These are phyloP conservation scores for Drosophila watanabei DNA, from an alignment of 1,140 invertebrate species.

Conservation along the genomic window DNA sequence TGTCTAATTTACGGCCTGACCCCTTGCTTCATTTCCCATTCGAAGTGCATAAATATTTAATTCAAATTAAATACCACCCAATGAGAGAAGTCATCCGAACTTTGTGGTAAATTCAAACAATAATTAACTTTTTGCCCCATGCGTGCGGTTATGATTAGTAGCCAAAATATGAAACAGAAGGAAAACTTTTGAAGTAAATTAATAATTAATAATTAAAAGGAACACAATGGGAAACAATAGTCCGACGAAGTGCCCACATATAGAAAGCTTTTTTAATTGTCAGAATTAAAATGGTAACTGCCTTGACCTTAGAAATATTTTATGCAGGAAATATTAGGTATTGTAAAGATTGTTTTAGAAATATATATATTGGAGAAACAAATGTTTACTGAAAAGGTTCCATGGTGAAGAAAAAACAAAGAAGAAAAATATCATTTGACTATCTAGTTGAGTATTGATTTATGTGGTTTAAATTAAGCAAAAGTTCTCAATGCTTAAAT, in stretches of 20 bases:
- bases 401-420: no score
- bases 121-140: slow-evolving; percentile 5
- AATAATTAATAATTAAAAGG: background rate
- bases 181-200: background rate
- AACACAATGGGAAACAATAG: background rate
- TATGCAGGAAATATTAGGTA: background rate
- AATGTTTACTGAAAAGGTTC: background rate
- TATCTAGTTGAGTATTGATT: no score
- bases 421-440: no score
- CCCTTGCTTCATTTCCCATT: slow-evolving; percentile 14
- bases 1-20: slow-evolving; percentile 50
- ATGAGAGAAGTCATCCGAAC: background rate
- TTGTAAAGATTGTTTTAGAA: background rate
- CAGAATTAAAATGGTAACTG: background rate
- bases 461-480: no score
- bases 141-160: slow-evolving; percentile 1
- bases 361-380: background rate
- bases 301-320: background rate
- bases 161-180: background rate
- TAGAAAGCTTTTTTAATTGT: no score
- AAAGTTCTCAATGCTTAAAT: no score
- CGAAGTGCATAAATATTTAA: slow-evolving; percentile 31
- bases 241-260: background rate
- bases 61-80: slow-evolving; percentile 18
- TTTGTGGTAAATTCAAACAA: slow-evolving; percentile 4